A percentile compares a stretch with the other conserved stretches of the same genome.
Conservation (phyloP, 2,888 invertebrate species). For the Melanargia galathea region DNA sequence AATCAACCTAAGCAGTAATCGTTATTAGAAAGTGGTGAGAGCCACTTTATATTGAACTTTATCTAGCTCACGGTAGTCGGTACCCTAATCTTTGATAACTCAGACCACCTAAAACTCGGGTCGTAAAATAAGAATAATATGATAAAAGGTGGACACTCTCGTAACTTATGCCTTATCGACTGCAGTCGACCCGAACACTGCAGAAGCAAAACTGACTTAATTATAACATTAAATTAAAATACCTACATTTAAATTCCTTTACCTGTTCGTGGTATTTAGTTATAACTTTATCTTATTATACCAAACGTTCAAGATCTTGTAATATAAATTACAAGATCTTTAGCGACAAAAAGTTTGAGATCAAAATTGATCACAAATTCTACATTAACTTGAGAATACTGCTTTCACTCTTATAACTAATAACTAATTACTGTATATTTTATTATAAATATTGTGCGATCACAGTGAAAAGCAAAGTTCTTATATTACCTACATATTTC, state of each 20-base stretch:
- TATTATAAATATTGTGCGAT: neutral
- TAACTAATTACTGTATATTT: neutral
- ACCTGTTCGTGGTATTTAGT: constrained; percentile 13
- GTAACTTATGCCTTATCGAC: constrained; percentile 36
- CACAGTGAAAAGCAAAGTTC: too few relatives aligned
- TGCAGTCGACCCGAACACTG: constrained; percentile 27
- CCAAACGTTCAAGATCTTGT: constrained; percentile 2
- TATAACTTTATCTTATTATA: constrained; percentile 11
- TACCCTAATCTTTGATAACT: constrained; percentile 36
- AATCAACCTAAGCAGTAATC: too few relatives aligned
- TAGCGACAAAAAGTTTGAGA: neutral
- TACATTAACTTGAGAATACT: neutral
- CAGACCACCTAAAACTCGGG: constrained; percentile 38
- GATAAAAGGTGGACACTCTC: constrained; percentile 31
- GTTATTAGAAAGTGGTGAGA: too few relatives aligned
- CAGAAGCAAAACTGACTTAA: constrained; percentile 39
- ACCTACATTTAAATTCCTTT: constrained; percentile 21
- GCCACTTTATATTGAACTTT: neutral
- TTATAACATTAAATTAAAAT: constrained; percentile 41
- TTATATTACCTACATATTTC: neutral
- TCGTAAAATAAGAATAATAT: constrained; percentile 37
- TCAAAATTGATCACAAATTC: neutral
- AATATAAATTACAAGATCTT: constrained; percentile 1
- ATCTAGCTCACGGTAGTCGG: constrained; percentile 7
- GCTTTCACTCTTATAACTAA: neutral